A percentile compares a stretch with the other conserved stretches of the same genome.
phyloP scores from a whole-genome alignment of 2,888 invertebrate species.

The Drosophila heteroneura region DNA sequence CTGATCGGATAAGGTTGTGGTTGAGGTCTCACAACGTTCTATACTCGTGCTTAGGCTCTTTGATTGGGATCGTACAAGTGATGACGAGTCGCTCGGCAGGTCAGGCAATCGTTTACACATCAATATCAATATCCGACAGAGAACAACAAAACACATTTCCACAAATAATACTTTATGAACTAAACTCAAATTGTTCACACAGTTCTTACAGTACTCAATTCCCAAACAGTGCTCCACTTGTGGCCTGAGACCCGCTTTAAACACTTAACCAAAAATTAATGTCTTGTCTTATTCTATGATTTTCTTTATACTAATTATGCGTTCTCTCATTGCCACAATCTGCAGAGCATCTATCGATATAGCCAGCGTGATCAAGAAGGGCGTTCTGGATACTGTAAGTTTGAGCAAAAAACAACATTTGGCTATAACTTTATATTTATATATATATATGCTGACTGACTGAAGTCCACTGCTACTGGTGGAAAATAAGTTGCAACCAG shows the following conservation, averaged over 20 bases:
- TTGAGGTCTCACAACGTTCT: conserved; percentile 87
- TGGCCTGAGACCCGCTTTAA: conserved; percentile 44
- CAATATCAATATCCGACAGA: conserved; percentile 20
- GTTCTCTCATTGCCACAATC: conserved; percentile 3
- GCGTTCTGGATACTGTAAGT: conserved; percentile 90
- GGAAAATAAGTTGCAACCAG: not conserved
- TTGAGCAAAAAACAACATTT: not conserved
- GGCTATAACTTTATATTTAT: no score
- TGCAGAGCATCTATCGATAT: conserved; percentile 91
- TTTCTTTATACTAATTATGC: not conserved
- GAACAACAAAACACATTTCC: conserved; percentile 18
- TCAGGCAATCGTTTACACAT: conserved; percentile 85
- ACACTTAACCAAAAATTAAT: conserved; percentile 45
- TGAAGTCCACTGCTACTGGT: not conserved
- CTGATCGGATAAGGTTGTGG: conserved; percentile 86
- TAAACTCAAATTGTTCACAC: conserved; percentile 8
- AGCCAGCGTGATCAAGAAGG: conserved; percentile 89
- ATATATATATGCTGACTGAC: not conserved
- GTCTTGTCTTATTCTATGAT: not conserved
- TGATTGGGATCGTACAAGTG: conserved; percentile 96
- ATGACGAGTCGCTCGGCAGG: conserved; percentile 98
- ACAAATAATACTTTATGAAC: conserved; percentile 16
- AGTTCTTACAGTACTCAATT: conserved; percentile 33
- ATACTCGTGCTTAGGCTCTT: conserved; percentile 90
- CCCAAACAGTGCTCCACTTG: conserved; percentile 19